Percentiles rank a stretch among this genome's conserved stretches.
Evolutionary conservation across 2,113 vertebrate species (phyloP).

Genomic region (Syngnathus floridae): DNA sequence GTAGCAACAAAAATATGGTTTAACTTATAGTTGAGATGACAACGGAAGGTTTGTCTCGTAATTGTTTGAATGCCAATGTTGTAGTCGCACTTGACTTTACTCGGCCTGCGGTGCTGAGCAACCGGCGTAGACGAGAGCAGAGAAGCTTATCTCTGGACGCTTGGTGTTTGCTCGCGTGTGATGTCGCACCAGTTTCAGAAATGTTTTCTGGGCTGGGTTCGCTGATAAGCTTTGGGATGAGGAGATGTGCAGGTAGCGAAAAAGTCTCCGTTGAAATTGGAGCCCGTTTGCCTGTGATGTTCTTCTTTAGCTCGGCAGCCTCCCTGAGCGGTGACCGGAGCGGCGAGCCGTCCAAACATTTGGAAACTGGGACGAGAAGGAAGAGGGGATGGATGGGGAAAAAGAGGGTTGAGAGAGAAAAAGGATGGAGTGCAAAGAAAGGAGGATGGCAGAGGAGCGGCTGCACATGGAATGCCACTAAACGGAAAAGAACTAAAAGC

Average conservation of each 20-base stretch:
- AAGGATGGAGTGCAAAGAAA: slow-evolving; percentile 66
- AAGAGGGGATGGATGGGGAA: slow-evolving; percentile 57
- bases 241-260: slow-evolving; percentile 58
- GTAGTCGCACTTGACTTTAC: slow-evolving; percentile 40
- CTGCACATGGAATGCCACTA: slow-evolving; percentile 53
- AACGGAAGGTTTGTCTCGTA: slow-evolving; percentile 7
- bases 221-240: slow-evolving; percentile 62
- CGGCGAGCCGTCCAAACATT: slow-evolving; percentile 48
- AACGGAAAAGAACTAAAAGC: slow-evolving; percentile 60
- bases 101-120: slow-evolving; percentile 37
- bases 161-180: slow-evolving; percentile 55
- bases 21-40: slow-evolving; percentile 7
- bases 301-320: slow-evolving; percentile 52
- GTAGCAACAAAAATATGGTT: too few relatives aligned
- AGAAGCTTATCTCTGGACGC: slow-evolving; percentile 59
- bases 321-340: slow-evolving; percentile 63
- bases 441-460: slow-evolving; percentile 47
- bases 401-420: slow-evolving; percentile 57
- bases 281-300: slow-evolving; percentile 47
- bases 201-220: slow-evolving; percentile 54
- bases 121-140: slow-evolving; percentile 44
- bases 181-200: slow-evolving; percentile 64
- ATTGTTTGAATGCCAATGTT: slow-evolving; percentile 14
- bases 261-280: slow-evolving; percentile 64
- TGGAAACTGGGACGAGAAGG: slow-evolving; percentile 49